phyloP scores from a whole-genome alignment of 2,797 vertebrate genomes.

The Tangara arthus region DNA sequence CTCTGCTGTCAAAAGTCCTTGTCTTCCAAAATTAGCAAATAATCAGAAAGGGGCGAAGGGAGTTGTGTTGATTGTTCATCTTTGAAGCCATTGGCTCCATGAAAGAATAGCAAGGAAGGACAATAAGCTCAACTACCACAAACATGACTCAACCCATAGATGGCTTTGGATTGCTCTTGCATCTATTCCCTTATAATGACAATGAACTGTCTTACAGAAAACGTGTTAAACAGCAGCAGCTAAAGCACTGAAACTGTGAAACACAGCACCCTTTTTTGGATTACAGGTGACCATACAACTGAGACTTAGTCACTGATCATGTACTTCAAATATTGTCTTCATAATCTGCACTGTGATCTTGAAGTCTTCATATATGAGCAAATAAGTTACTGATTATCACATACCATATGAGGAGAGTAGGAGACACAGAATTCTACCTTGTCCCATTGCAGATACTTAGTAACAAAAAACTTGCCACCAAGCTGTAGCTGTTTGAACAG shows the following conservation, averaged over 20 bases:
- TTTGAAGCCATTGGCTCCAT: neutral
- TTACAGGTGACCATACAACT: neutral
- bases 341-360: neutral
- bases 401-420: neutral
- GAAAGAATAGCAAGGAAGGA: neutral
- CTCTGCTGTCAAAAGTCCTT: neutral
- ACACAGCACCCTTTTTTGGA: neutral
- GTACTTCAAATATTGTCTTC: neutral
- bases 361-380: neutral
- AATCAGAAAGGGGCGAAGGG: neutral
- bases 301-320: neutral
- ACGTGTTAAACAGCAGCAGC: neutral
- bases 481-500: neutral
- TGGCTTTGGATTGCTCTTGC: neutral
- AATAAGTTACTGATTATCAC: neutral
- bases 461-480: neutral
- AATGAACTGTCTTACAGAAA: neutral
- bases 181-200: neutral
- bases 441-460: neutral
- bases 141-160: neutral
- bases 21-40: conserved; percentile 11
- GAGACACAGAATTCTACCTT: neutral
- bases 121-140: neutral
- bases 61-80: neutral
- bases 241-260: neutral